Base-by-base conservation (phyloP, 2,888 invertebrate genomes). In the Chrysolina americana region DNA sequence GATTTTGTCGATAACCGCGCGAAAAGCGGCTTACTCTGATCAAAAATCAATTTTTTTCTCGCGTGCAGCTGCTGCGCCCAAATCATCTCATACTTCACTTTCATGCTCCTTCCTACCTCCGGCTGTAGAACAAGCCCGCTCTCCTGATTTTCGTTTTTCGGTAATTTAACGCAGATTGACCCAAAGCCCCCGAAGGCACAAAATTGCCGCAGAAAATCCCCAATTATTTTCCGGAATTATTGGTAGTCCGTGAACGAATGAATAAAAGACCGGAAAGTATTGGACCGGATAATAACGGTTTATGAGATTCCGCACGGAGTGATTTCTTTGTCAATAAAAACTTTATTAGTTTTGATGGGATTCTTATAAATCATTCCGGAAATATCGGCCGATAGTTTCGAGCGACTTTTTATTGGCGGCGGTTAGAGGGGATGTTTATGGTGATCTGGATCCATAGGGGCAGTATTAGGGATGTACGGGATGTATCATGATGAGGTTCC, bases 81-180 rank as follows among this genome's bases (percentile, higher is more conserved):
- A 53, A 53, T 21, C 13, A 21, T 13, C 21, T 10, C 21, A 53
- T 21, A 53, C 21, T 11, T 53, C 6, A 53, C 53, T 21, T 53
- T 21, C 5, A 53, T 11, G 11, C 8, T 17, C 17, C 13, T 6
- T 17, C 17, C 13, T 13, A 19, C 11, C 53, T 53, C 5, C 19
- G 11, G 4, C 53, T 5, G 19, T 5, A 53, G 11, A 19, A 21
- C 53, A 53, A 21, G 5, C 53, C 48, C 17, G 9, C 6, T 17
- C 17, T 48, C 15, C 53, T 21, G 53, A 53, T 53, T 53, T 53
- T 50, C 50, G 50, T 1, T 48, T 21, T 41, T 66, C 19, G 56
- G 53, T 56, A 68, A 59, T 59, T 59, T 28, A 59, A 59, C 59
- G 36, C 59, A 59, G 59, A 59, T 59, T 59, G 59, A 59, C 59